Percentiles rank a stretch among this genome's conserved stretches.
Evolutionary conservation across 1,140 invertebrate species (phyloP).

Genomic region (Himalopsyche phryganea): DNA sequence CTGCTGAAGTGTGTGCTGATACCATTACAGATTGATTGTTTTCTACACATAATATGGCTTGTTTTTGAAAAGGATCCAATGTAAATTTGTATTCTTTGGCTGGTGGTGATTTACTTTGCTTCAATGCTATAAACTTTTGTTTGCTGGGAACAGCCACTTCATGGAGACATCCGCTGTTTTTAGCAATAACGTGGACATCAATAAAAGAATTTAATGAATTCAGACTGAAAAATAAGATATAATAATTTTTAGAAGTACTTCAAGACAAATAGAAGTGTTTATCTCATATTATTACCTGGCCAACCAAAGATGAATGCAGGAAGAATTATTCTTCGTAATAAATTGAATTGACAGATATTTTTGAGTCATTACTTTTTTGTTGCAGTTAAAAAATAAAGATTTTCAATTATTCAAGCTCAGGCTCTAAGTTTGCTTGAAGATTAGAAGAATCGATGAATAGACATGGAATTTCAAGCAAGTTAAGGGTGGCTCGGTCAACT

Average conservation of each 20-base stretch:
- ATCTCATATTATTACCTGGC: neutral
- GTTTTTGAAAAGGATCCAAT: slow-evolving; percentile 97
- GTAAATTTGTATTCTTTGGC: slow-evolving; percentile 93
- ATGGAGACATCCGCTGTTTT: slow-evolving; percentile 85
- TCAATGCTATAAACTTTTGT: slow-evolving; percentile 74
- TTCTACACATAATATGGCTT: slow-evolving; percentile 96
- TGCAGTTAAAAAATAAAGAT: neutral
- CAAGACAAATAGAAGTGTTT: neutral
- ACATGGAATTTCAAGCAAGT: too few species aligned
- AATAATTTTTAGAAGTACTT: neutral
- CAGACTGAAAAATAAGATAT: neutral
- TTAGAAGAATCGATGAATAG: too few species aligned
- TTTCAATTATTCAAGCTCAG: neutral
- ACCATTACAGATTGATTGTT: slow-evolving; percentile 97
- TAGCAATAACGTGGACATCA: slow-evolving; percentile 83
- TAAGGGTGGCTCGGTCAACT: too few species aligned
- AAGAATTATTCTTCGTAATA: neutral
- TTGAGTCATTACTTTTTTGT: neutral
- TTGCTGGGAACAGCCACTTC: slow-evolving; percentile 84
- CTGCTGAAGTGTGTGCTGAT: slow-evolving; percentile 98
- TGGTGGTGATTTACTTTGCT: slow-evolving; percentile 59
- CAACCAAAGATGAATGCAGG: neutral
- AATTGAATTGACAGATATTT: too few species aligned
- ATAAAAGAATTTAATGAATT: slow-evolving; percentile 55
- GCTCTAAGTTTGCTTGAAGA: too few species aligned